phyloP scores from a whole-genome alignment of 1,140 invertebrate genomes.

The Protaetia brevitarsis region DNA sequence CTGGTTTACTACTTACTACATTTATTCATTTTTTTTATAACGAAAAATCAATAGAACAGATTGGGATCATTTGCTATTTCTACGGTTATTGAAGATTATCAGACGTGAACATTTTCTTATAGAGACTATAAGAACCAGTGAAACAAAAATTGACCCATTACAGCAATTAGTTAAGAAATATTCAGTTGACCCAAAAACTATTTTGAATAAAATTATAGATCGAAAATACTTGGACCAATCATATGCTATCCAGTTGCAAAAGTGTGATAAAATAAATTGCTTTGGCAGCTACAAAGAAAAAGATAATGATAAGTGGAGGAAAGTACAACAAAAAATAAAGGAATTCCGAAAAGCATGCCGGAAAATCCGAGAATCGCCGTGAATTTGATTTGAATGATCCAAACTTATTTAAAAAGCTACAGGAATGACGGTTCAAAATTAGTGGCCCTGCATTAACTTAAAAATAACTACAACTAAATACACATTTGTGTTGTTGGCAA shows the following conservation, averaged over 20 bases:
- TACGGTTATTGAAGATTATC: too few relatives aligned
- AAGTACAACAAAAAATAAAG: slow-evolving; percentile 68
- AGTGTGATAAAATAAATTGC: slow-evolving; percentile 59
- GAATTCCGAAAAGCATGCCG: slow-evolving; percentile 72
- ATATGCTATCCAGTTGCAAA: slow-evolving; percentile 63
- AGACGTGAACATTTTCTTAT: too few relatives aligned
- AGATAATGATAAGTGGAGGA: slow-evolving; percentile 64
- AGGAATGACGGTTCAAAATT: slow-evolving; percentile 68
- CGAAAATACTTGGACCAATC: slow-evolving; percentile 59
- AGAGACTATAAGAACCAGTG: too few relatives aligned
- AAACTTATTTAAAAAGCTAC: slow-evolving; percentile 66
- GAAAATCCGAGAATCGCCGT: slow-evolving; percentile 64
- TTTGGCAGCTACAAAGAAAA: slow-evolving; percentile 58
- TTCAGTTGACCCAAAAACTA: too few relatives aligned
- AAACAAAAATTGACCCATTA: too few relatives aligned
- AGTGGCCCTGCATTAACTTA: slow-evolving; percentile 68
- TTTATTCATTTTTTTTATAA: too few relatives aligned
- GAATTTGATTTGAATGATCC: slow-evolving; percentile 87
- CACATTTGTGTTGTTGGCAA: background rate
- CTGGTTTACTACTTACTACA: too few relatives aligned
- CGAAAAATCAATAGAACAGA: too few relatives aligned
- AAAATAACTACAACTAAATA: slow-evolving; percentile 52
- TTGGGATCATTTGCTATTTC: too few relatives aligned
- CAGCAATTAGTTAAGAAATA: too few relatives aligned
- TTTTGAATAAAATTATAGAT: too few relatives aligned